phyloP scores from a whole-genome alignment of 2,888 invertebrate species.

The Allophyes oxyacanthae region DNA sequence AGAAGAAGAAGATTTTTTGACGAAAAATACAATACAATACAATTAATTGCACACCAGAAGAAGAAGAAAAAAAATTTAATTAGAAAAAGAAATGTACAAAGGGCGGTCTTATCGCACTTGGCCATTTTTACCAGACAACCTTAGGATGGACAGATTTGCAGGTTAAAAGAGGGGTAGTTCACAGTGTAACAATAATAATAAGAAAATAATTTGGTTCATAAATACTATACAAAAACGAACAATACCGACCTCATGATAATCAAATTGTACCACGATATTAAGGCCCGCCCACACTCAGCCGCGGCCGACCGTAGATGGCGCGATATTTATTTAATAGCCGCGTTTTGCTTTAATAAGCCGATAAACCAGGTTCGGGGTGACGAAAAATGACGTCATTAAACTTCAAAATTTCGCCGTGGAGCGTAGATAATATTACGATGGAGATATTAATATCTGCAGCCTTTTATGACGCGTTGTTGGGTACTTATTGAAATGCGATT shows the following conservation, averaged over 20 bases:
- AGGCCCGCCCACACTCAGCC: conserved; percentile 28
- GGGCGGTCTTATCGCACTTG: too few species aligned
- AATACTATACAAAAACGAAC: conserved; percentile 18
- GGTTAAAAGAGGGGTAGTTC: too few species aligned
- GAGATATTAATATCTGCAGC: conserved; percentile 47
- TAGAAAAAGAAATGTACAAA: too few species aligned
- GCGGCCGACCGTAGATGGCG: conserved; percentile 52
- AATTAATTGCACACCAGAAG: too few species aligned
- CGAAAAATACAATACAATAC: too few species aligned
- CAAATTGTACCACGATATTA: conserved; percentile 27
- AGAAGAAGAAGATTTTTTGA: too few species aligned
- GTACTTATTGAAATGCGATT: conserved; percentile 41
- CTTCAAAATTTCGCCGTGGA: conserved; percentile 66
- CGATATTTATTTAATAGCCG: conserved; percentile 75
- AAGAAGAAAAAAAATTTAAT: too few species aligned
- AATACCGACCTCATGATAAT: conserved; percentile 28
- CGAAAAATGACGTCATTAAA: conserved; percentile 81
- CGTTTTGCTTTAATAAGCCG: conserved; percentile 75
- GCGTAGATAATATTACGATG: conserved; percentile 56
- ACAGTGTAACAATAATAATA: too few species aligned
- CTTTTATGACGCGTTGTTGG: conserved; percentile 51
- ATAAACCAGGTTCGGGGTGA: conserved; percentile 73
- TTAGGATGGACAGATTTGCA: too few species aligned
- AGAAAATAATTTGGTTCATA: too few species aligned
- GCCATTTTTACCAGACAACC: too few species aligned